Conservation (phyloP, 2,113 vertebrate species). For the Rattus norvegicus region GRCr8 NC_086025.1:36156001-36156500, state of each 20-base stretch:
- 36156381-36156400: conserved; percentile 25
- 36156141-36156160: not conserved
- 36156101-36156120: not conserved
- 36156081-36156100: not conserved
- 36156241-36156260: no score
- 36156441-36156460: not conserved
- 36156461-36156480: not conserved
- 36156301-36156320: not conserved
- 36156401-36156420: conserved; percentile 11
- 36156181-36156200: no score
- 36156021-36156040: no score
- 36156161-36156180: no score
- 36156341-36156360: not conserved
- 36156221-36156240: no score
- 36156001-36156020: not conserved
- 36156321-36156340: not conserved
- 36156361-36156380: not conserved
- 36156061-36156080: not conserved
- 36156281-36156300: no score
- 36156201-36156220: no score
- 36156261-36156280: no score
- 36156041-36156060: not conserved
- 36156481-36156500: not conserved
- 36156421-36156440: not conserved
- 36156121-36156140: not conserved